phyloP scores from a whole-genome alignment of 1,140 invertebrate species.

The Idris sp. region DNA sequence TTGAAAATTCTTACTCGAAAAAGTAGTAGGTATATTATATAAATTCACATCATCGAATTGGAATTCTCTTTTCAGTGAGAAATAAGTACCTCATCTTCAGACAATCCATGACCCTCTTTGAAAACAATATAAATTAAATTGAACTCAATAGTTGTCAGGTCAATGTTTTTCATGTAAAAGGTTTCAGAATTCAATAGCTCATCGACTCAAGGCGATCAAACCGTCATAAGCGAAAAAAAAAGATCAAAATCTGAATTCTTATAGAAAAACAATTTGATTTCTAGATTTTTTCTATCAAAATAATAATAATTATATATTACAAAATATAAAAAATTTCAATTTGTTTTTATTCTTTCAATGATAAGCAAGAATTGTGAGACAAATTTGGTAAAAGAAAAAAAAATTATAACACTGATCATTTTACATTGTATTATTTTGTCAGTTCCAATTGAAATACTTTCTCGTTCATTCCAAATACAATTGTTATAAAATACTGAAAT shows the following conservation, averaged over 20 bases:
- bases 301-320: too few relatives aligned
- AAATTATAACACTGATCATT: too few relatives aligned
- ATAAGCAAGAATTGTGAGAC: too few relatives aligned
- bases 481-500: background rate
- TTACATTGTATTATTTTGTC: too few relatives aligned
- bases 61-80: constrained; percentile 1
- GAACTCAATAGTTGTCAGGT: constrained; percentile 40
- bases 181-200: constrained; percentile 32
- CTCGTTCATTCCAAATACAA: background rate
- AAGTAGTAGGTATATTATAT: too few relatives aligned
- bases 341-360: too few relatives aligned
- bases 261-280: background rate
- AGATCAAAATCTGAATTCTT: background rate
- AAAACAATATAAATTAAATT: constrained; percentile 42
- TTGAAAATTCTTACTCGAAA: too few relatives aligned
- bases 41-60: background rate
- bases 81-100: constrained; percentile 17
- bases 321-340: too few relatives aligned
- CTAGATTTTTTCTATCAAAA: too few relatives aligned
- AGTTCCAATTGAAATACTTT: too few relatives aligned
- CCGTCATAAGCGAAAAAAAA: background rate
- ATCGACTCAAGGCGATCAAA: constrained; percentile 24
- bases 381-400: too few relatives aligned
- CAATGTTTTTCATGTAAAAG: constrained; percentile 42
- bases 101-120: constrained; percentile 34